Conservation (phyloP, 1,140 invertebrate species). For the Drosophila jambulina region DNA sequence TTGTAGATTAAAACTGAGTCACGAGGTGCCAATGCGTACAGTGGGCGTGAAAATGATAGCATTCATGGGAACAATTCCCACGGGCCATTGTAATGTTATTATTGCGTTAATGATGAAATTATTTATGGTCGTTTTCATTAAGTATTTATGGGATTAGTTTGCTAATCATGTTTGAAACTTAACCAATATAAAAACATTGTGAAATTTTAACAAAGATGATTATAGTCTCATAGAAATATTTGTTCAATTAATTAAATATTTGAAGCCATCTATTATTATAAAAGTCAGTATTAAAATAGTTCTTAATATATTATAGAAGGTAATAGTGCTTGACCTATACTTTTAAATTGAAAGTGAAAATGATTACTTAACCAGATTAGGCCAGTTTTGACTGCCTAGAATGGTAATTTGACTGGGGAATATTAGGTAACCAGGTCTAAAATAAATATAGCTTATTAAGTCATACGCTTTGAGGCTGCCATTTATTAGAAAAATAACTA, state of each 20-base stretch:
- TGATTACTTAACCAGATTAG: background rate
- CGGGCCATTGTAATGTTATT: background rate
- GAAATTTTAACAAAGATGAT: background rate
- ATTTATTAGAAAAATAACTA: background rate
- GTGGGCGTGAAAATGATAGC: constrained; percentile 14
- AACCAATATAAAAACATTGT: background rate
- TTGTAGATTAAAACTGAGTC: constrained; percentile 35
- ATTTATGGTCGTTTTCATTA: constrained; percentile 6
- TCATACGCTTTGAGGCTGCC: background rate
- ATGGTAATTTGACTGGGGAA: background rate
- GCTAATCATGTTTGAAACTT: background rate
- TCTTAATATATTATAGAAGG: background rate
- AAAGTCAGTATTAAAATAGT: background rate
- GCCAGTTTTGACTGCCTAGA: background rate
- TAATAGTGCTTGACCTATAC: background rate
- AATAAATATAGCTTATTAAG: too few relatives aligned
- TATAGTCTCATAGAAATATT: background rate
- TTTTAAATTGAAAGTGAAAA: background rate
- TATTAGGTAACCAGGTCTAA: background rate
- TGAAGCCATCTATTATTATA: background rate
- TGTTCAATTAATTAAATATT: background rate
- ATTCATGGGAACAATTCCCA: constrained; percentile 18
- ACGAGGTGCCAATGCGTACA: constrained; percentile 35
- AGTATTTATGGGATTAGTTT: background rate
- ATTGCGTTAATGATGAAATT: constrained; percentile 17